Evolutionary conservation across 1,140 invertebrate genomes (phyloP), one percentile per base, ranked within the genome.

Genomic region (Aphidius gifuensis): DNA sequence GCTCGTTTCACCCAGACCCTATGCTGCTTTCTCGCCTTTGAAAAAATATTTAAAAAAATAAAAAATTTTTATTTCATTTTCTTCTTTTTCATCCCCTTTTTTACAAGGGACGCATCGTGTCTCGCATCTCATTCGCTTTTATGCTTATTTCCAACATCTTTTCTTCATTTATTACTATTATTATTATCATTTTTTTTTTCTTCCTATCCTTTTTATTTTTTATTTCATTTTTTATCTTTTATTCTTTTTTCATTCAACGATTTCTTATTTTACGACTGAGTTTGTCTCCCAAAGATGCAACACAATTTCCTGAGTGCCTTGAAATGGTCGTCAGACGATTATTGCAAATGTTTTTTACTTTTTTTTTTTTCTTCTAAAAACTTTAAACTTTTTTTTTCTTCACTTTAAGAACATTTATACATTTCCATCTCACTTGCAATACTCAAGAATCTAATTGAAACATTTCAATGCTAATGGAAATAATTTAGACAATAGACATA

Each of bases 241-340:
- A 7, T 49, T 21, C 9, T 42, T 47, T 42, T 59, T 59, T 59
- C 48, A 59, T 59, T 59, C 16, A 45, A 50, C 58, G 39, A 59
- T 59, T 59, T 39, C 58, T 42, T 49, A 59, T 59, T 59, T 59
- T 59, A 59, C 47, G 58, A 48, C 46, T 59, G 39, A 59, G 9
- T 59, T 59, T 55, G 9, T 44, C 7, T 21, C 32, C 43, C 23
- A 5, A 11, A 58, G 45, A 38, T 59, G 58, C 58, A 59, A 32
- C 47, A 59, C 58, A 59, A 59, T 59, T 59, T 59, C 47, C 32
- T 49, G 58, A 59, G 58, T 59, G 58, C 58, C 58, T 49, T 50
- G 8, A 59, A 59, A 50, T 59, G 57, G 44, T 44, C 45, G 46
- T 59, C 55, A 47, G 23, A 32, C 58, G 47, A 59, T 59, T 49